A percentile compares a stretch with the other conserved stretches of the same genome.
Conservation (phyloP, 2,113 vertebrate species). For the Varanus salvator region DNA sequence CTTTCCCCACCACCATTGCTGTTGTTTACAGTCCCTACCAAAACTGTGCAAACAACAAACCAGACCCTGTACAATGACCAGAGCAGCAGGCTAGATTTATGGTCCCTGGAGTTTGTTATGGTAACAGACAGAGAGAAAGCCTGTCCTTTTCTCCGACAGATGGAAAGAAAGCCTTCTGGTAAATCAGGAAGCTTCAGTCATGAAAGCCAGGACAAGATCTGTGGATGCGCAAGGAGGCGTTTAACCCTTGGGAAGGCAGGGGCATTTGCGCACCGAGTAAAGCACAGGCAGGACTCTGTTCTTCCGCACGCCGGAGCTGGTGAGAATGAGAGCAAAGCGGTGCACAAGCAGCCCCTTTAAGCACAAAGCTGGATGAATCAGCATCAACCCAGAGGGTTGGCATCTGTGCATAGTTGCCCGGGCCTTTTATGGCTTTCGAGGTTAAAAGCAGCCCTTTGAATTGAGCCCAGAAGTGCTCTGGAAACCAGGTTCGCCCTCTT, state of each 20-base stretch:
- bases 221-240: not conserved
- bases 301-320: not conserved
- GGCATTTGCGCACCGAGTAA: not conserved
- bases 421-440: not conserved
- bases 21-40: not conserved
- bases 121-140: not conserved
- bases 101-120: not conserved
- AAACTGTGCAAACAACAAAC: rapidly evolving
- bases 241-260: not conserved
- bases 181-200: not conserved
- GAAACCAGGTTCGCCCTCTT: not conserved
- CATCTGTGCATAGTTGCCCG: not conserved
- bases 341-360: not conserved
- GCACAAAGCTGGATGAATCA: not conserved
- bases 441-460: not conserved
- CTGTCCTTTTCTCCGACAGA: no score
- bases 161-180: not conserved
- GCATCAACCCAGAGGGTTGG: not conserved
- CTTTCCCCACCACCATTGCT: no score
- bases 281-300: not conserved
- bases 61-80: not conserved
- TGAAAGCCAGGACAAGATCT: not conserved
- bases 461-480: not conserved
- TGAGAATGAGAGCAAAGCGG: not conserved
- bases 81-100: not conserved